Base-by-base conservation (phyloP, 2,888 invertebrate species). In the Branchellion lobata region DNA sequence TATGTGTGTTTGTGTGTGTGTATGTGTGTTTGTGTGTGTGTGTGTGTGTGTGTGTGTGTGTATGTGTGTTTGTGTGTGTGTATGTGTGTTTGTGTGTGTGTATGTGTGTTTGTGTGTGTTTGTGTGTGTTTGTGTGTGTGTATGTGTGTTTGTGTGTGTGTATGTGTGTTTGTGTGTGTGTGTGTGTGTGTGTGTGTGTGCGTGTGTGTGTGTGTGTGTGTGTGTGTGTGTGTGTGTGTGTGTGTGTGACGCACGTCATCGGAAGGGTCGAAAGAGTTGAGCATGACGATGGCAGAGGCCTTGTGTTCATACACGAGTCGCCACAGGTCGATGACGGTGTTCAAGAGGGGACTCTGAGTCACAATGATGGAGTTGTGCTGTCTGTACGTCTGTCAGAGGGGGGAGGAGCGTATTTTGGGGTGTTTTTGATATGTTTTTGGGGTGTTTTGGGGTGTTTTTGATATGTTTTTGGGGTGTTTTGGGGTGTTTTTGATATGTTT, bases 281-380 rank as follows among this genome's bases (percentile, higher is more conserved):
- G 83, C 87, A 87, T 87, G 72, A 87, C 86, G 69, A 87, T 86
- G 61, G 86, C 82, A 81, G 84, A 82, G 80, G 84, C 85, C 79
- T 85, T 85, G 79, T 86, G 85, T 80, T 86, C 86, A 72, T 85
- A 85, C 18, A 88, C 83, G 80, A 88, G 84, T 21, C 87, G 81
- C 88, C 88, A 88, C 83, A 88, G 87, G 81, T 88, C 88, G 47
- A 85, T 84, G 78, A 86, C 86, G 27, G 87, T 88, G 83, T 86
- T 85, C 11, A 87, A 85, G 79, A 88, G 83, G 21, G 88, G 88
- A 86, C 87, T 86, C 83, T 88, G 88, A 1, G 88, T 88, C 1
- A 87, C 84, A 36, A 88, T 84, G 80, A 86, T 86, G 1, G 85
- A 86, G 81, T 87, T 86, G 53, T 85, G 79, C n/a, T 73, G 80